phyloP scores from a whole-genome alignment of 2,113 vertebrate genomes.

The Ctenodactylus gundi region DNA sequence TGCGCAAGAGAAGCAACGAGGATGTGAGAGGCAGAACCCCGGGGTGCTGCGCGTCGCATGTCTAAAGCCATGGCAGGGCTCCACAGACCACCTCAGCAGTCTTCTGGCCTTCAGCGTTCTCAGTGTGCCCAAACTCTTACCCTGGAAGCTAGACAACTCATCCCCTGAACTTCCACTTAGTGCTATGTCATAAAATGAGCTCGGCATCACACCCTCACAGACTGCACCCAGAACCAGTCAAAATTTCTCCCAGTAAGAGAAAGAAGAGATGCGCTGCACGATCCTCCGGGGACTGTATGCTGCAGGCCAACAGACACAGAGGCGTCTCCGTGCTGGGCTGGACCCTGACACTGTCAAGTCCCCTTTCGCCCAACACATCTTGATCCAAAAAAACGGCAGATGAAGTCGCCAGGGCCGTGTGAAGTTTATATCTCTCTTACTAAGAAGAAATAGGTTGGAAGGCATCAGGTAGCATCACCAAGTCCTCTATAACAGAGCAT shows the following conservation, averaged over 20 bases:
- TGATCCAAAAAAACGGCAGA: not conserved
- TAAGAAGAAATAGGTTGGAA: not conserved
- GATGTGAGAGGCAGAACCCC: not conserved
- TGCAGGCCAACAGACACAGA: not conserved
- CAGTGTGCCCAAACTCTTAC: not conserved
- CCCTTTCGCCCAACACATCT: not conserved
- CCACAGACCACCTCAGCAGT: not conserved
- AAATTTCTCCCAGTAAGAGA: not conserved
- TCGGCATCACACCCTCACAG: not conserved
- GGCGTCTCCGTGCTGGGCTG: not conserved
- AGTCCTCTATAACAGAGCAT: not conserved
- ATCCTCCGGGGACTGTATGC: accelerated
- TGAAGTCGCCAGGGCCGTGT: no score
- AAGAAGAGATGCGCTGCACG: not conserved
- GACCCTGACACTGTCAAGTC: not conserved
- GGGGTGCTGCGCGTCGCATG: accelerated
- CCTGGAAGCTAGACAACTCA: not conserved
- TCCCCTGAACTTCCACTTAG: not conserved
- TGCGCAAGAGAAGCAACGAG: conserved; percentile 32
- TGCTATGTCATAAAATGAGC: not conserved
- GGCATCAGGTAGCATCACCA: no score
- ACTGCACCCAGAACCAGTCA: not conserved
- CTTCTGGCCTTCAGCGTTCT: not conserved
- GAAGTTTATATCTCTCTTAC: not conserved
- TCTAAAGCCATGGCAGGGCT: not conserved